Evolutionary conservation across 2,888 invertebrate genomes (phyloP), one percentile per base, ranked within the genome.

Genomic region (Matsumyia berberina): DNA sequence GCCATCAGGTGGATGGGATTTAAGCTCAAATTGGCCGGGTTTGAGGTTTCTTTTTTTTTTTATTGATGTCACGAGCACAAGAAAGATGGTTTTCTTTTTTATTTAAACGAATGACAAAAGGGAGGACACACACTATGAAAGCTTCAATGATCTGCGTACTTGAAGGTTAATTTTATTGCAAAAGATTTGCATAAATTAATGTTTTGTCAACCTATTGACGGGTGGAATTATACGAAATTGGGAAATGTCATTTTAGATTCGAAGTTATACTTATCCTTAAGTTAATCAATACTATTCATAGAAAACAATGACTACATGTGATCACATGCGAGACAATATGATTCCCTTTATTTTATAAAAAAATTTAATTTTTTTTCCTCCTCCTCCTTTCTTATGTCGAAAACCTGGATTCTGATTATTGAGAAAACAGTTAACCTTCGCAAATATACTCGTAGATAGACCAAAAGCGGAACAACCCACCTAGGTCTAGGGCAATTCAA

Each of bases 41-140:
- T 74, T n/a, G 29, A 55, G 17, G n/a, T n/a, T n/a, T n/a, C n/a
- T 24, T 24, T 24, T 24, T 24, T 24, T 37, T 37, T 64, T 49
- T 35, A 74, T 64, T 55, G 55, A 46, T 64, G 57, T 64, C 74
- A 73, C 53, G 73, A 73, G 62, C 24, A 6, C 35, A 17, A 58
- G 42, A 15, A 0, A n/a, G 51, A 6, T 17, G 17, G 6, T 31
- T 46, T 62, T 46, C 12, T 12, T 31, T 44, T 5, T 24, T 4
- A n/a, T n/a, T 17, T 33, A 15, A 31, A 11, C 11, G 44, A n/a
- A 46, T 11, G 15, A 62, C 33, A 60, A 42, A 60, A 46, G 39
- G 57, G 31, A 39, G 57, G 39, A 58, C n/a, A n/a, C 51, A 51
- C 12, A 31, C 5, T 24, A 12, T 6, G 24, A 3, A 55, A 11